Evolutionary conservation across 2,888 invertebrate genomes (phyloP).

Genomic region (Troglohyphantes excavatus): DNA sequence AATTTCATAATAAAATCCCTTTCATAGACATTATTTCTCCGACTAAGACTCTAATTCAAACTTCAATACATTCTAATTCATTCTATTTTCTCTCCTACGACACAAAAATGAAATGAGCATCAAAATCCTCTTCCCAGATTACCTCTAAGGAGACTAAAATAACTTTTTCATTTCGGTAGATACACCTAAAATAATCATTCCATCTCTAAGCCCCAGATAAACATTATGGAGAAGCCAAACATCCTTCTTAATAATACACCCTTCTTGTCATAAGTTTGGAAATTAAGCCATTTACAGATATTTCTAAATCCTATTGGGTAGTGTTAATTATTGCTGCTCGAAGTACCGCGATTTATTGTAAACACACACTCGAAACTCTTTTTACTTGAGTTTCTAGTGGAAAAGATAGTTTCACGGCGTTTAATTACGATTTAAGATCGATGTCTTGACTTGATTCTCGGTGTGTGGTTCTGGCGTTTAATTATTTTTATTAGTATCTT

Average conservation of each 20-base stretch:
- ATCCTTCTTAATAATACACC: slow-evolving; percentile 49
- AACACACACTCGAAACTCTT: slow-evolving; percentile 7
- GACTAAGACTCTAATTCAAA: too few relatives aligned
- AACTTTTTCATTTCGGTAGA: slow-evolving; percentile 6
- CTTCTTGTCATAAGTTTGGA: slow-evolving; percentile 41
- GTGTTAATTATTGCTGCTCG: slow-evolving; percentile 47
- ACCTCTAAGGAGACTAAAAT: not conserved
- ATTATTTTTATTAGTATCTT: slow-evolving; percentile 20
- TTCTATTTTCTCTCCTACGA: not conserved
- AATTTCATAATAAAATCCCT: too few relatives aligned
- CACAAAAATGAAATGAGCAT: slow-evolving; percentile 16
- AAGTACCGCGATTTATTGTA: slow-evolving; percentile 40
- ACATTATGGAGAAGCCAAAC: not conserved
- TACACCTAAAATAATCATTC: slow-evolving; percentile 13
- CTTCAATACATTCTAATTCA: too few relatives aligned
- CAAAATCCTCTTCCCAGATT: slow-evolving; percentile 16
- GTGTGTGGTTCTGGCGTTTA: not conserved
- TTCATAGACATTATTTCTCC: too few relatives aligned
- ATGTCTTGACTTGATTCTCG: slow-evolving; percentile 2
- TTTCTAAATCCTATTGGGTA: slow-evolving; percentile 36
- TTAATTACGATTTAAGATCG: slow-evolving; percentile 46
- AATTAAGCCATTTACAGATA: slow-evolving; percentile 40
- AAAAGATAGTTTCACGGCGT: not conserved
- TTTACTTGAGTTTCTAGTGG: not conserved
- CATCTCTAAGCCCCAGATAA: not conserved